Conservation (phyloP, 2,888 invertebrate genomes). For the Eutolmus rufibarbis region DNA sequence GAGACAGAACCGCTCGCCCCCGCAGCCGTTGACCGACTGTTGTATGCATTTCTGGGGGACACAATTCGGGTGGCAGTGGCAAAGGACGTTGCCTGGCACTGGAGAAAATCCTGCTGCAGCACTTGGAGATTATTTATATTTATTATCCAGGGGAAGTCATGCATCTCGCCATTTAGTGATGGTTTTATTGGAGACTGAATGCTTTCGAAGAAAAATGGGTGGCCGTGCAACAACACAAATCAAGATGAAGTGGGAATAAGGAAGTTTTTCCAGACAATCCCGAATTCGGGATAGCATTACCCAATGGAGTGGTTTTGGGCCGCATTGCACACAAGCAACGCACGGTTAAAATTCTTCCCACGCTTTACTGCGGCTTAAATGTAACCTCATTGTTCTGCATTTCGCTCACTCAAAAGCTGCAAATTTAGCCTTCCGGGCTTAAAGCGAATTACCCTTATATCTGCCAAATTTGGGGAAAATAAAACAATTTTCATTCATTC, state of each 20-base stretch:
- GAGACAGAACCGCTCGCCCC: not conserved
- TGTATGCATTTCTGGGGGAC: not conserved
- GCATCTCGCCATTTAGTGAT: not conserved
- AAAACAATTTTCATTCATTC: not conserved
- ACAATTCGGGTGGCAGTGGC: not conserved
- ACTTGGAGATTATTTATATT: not conserved
- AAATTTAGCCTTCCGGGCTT: not conserved
- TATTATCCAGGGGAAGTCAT: not conserved
- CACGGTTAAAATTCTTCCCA: not conserved
- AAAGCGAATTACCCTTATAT: not conserved
- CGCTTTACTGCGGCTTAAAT: not conserved
- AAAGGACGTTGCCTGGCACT: not conserved
- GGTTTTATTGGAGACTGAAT: not conserved
- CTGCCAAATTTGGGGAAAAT: not conserved
- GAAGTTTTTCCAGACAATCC: not conserved
- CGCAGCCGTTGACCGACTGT: not conserved
- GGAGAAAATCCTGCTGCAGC: not conserved
- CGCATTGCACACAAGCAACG: not conserved
- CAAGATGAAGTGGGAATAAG: not conserved
- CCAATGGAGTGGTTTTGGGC: not conserved
- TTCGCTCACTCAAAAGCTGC: not conserved
- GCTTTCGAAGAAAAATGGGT: not conserved
- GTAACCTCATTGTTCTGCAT: not conserved
- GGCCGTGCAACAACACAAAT: not conserved
- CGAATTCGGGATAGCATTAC: not conserved